Evolutionary conservation across 2,888 invertebrate genomes (phyloP), one percentile per base, ranked within the genome.

Genomic region (Athrips mouffetella): DNA sequence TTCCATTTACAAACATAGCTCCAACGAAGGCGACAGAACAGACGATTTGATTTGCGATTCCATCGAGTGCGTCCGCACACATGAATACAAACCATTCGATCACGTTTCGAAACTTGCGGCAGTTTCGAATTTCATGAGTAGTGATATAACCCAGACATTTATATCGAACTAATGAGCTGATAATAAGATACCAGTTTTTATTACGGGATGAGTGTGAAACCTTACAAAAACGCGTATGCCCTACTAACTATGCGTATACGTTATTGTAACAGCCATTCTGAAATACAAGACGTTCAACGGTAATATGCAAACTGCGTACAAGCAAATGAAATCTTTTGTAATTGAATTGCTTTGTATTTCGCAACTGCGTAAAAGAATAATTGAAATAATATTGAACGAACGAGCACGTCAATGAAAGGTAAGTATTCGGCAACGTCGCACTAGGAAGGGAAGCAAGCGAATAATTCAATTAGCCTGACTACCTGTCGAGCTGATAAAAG

Each of bases 61-160:
- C 57, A 64, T 57, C 62, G 52, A 58, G 53, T 54, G 54, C 47
- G 57, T 55, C 51, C 58, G 63, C 60, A 51, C 45, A 25, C 50
- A 55, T 55, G 70, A 69, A 76, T 76, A 71, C 68, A 68, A 76
- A 74, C 62, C 64, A 62, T 56, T 65, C 64, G 59, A 67, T 61
- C 48, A 48, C 53, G 67, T 78, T 78, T 76, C 69, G 77, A 76
- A 80, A 80, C 65, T 61, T 59, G 55, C 48, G 52, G 47, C 57
- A 55, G 58, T 64, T 68, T 65, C 63, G 62, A 69, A 67, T 73
- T 67, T 65, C 67, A 65, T 69, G 70, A 68, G 51, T 55, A 50
- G 50, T 55, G 56, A 57, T 53, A 50, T 55, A 59, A 57, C 52
- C 45, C 54, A 54, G 55, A 45, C 47, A 46, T n/a, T n/a, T n/a